Base-by-base conservation (phyloP, 1,140 invertebrate species). In the Yoshiicerus persimilis region DNA sequence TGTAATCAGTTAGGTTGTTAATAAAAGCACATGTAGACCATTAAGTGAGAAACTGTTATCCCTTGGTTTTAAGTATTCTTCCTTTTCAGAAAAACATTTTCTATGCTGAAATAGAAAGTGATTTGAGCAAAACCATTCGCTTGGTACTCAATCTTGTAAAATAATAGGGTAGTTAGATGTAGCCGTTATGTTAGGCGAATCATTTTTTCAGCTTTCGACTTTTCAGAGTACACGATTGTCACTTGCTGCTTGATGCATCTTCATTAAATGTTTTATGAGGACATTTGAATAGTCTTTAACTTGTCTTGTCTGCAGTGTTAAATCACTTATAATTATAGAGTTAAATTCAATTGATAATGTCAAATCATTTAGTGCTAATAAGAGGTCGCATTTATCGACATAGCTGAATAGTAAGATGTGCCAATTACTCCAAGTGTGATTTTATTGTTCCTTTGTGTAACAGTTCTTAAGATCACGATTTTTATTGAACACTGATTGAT, bases 361-460 rank as follows among this genome's bases (percentile, higher is more conserved):
- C 70, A 80, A 38, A 80, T 34, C 30, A 80, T 80, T 80, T 30
- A 80, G 30, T 38, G 30, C 30, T 70, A 70, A 70, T 30, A 70
- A 30, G 25, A 70, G 66, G 66, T 70, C 66, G 30, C 66, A 70
- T 70, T 70, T 70, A 70, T 70, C 64, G 30, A 23, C 25, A 27
- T 30, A 25, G 9, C 25, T 70, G 66, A 70, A 80, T 38, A 20
- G 75, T 23, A 23, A 80, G 30, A 32, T 80, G 30, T 80, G 75
- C 20, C 32, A 80, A 80, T 80, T 80, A 80, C 38, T 38, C 30
- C 13, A 80, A 34, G 75, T 80, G 75, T 80, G 75, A 80, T 20
- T 80, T 80, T 80, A 80, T 80, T 80, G 75, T 80, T 80, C 75
- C 75, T 80, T 80, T 80, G 75, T 80, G 32, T 20, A 32, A 70